Base-by-base conservation (phyloP, 1,140 invertebrate species). In the Dendrolimus punctatus region DNA sequence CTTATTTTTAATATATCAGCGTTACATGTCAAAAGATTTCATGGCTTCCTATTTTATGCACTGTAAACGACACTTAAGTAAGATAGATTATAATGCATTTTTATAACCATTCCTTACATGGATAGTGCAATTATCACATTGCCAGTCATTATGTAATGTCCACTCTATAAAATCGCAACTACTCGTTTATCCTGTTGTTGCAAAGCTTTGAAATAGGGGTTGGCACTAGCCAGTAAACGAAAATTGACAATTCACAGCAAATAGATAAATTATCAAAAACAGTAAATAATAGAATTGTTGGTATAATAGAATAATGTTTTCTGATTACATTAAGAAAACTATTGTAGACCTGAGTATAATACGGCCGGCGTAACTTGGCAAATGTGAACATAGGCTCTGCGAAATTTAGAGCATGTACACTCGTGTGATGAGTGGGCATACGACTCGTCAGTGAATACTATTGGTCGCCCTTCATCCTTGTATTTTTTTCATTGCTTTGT, bases 81-180 rank as follows among this genome's bases (percentile, higher is more conserved):
- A 50, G 47, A 49, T 55, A 55, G 46, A 55, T 49, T 40, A 42
- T 38, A 39, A 5, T 8, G 38, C 2, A 51, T 62, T 58, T 55
- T 58, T 62, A 47, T 56, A 43, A 39, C n/a, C 37, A n/a, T 46
- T 51, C 48, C 53, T 51, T 58, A 57, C 51, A 49, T 36, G 51
- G 55, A 52, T 59, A 54, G 40, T 40, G 49, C 40, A 53, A 66
- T 70, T 68, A 66, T 64, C 62, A 64, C 71, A 48, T 67, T 49
- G 53, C 47, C 51, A 58, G 58, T 59, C 64, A 75, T 76, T 76
- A 78, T 68, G 76, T 73, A 76, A 78, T 76, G 68, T 61, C 60
- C 59, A 68, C 64, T 66, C 66, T 67, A 79, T 80, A 72, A 80
- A 83, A 83, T 83, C 80, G 70, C 67, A 58, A 73, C 75, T 68